Conservation (phyloP, 2,888 invertebrate genomes). For the Amorpha juglandis region DNA sequence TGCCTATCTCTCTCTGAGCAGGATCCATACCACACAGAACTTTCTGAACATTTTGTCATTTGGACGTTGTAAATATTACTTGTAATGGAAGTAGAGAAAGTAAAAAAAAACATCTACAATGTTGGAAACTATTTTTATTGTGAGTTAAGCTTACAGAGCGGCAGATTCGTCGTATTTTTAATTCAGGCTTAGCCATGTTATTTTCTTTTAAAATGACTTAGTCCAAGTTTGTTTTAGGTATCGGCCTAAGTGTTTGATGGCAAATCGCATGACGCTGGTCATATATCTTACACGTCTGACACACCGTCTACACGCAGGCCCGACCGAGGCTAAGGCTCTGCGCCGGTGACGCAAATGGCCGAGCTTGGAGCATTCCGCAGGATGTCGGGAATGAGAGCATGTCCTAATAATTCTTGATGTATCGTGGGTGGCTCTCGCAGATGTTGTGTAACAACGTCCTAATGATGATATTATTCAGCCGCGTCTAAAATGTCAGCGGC, state of each 20-base stretch:
- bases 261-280: slow-evolving; percentile 33
- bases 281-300: slow-evolving; percentile 72
- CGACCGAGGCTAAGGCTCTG: slow-evolving; percentile 68
- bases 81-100: too few relatives aligned
- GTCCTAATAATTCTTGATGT: slow-evolving; percentile 76
- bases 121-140: too few relatives aligned
- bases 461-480: slow-evolving; percentile 79
- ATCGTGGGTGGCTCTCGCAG: slow-evolving; percentile 72
- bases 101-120: too few relatives aligned
- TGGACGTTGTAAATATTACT: too few relatives aligned
- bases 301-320: slow-evolving; percentile 63
- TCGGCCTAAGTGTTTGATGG: slow-evolving; percentile 14
- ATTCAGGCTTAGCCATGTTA: too few relatives aligned
- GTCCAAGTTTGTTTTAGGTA: too few relatives aligned
- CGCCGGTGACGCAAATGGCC: slow-evolving; percentile 73
- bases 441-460: slow-evolving; percentile 69
- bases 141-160: too few relatives aligned
- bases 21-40: too few relatives aligned
- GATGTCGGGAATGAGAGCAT: slow-evolving; percentile 82
- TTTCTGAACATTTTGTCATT: too few relatives aligned
- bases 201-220: too few relatives aligned
- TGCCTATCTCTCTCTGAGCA: too few relatives aligned
- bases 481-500: slow-evolving; percentile 55
- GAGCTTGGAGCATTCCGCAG: slow-evolving; percentile 77
- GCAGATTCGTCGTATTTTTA: too few relatives aligned